Conservation (phyloP, 2,888 invertebrate genomes). For the Cybosia mesomella region DNA sequence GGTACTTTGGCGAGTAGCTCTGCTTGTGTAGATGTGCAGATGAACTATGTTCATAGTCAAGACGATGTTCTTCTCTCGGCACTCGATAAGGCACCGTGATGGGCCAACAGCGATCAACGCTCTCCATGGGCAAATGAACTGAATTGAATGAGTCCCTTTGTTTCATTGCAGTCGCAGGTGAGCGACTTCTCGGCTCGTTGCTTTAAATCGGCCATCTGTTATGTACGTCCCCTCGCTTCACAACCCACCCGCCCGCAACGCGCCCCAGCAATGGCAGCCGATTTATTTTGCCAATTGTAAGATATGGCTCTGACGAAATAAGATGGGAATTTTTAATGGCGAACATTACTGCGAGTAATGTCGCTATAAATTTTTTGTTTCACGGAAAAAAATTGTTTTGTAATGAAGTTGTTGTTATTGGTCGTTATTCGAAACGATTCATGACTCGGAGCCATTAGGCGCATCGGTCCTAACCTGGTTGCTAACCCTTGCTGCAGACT, state of each 20-base stretch:
- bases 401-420: constrained; percentile 58
- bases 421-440: constrained; percentile 40
- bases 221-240: constrained; percentile 15
- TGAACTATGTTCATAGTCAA: not conserved
- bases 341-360: constrained; percentile 63
- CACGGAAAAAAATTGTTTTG: constrained; percentile 49
- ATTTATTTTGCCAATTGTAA: constrained; percentile 70
- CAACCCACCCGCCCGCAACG: constrained; percentile 24
- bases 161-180: constrained; percentile 60
- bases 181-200: constrained; percentile 54
- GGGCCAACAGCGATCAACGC: constrained; percentile 59
- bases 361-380: constrained; percentile 59
- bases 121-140: constrained; percentile 57
- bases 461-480: not conserved
- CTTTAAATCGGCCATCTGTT: constrained; percentile 49
- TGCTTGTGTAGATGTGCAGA: not conserved
- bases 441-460: constrained; percentile 34
- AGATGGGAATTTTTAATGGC: constrained; percentile 71
- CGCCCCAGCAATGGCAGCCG: constrained; percentile 58
- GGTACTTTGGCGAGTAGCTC: not conserved
- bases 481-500: not conserved
- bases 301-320: constrained; percentile 69
- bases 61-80: constrained; percentile 24
- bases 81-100: constrained; percentile 64
- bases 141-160: constrained; percentile 55